These are phyloP conservation scores for Chloromyia formosa DNA, from an alignment of 2,888 invertebrate genomes.

Conservation along the genomic window DNA sequence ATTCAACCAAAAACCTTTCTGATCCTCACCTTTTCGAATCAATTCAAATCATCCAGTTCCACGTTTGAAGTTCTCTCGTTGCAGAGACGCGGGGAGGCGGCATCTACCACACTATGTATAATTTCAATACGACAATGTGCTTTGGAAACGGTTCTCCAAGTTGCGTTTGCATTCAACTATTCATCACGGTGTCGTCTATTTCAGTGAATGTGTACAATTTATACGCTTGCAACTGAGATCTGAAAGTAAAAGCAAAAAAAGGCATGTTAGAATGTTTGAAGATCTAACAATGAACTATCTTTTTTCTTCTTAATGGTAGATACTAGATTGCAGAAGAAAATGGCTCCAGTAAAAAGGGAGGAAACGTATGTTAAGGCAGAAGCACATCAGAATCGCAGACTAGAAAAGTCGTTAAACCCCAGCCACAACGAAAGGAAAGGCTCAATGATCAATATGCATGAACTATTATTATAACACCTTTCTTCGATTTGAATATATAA, in stretches of 20 bases:
- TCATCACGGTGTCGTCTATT: conserved; percentile 34
- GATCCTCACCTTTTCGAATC: too few species aligned
- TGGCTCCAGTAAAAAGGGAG: too few species aligned
- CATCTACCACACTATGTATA: too few species aligned
- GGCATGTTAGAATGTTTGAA: background rate
- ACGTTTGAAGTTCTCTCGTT: too few species aligned
- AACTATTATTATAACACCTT: conserved; percentile 12
- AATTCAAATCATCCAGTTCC: too few species aligned
- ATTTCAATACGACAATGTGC: conserved; percentile 25
- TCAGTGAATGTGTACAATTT: conserved; percentile 28
- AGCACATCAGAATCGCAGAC: background rate
- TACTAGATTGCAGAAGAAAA: too few species aligned
- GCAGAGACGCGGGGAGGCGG: too few species aligned
- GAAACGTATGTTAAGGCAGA: background rate
- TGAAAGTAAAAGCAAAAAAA: conserved; percentile 40
- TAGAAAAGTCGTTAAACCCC: conserved; percentile 20
- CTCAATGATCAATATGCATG: conserved; percentile 27
- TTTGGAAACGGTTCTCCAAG: conserved; percentile 15
- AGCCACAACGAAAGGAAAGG: background rate
- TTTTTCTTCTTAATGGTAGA: background rate
- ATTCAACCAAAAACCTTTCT: too few species aligned
- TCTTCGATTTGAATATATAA: background rate
- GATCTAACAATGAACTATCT: conserved; percentile 20
- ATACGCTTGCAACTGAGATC: conserved; percentile 15
- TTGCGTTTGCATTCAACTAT: conserved; percentile 34